These are phyloP conservation scores for Distichodus sexfasciatus DNA, from an alignment of 2,797 vertebrate genomes.

Conservation along the genomic window DNA sequence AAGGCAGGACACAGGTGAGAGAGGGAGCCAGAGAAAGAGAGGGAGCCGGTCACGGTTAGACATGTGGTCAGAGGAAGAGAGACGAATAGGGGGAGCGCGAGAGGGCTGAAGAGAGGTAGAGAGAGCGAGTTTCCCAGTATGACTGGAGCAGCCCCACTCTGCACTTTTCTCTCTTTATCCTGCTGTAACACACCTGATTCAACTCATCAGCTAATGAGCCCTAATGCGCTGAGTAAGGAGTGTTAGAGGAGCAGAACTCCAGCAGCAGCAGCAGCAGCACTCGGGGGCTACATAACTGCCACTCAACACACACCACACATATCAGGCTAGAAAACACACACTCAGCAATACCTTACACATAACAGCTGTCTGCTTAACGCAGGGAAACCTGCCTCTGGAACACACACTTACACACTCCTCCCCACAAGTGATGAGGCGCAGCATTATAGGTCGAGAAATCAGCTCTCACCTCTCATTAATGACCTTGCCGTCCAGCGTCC, in stretches of 20 bases:
- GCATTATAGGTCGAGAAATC: not conserved
- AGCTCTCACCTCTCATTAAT: conserved; percentile 70
- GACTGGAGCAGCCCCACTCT: too few species aligned
- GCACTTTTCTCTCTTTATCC: not conserved
- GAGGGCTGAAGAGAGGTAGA: too few species aligned
- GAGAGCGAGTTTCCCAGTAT: too few species aligned
- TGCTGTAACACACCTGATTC: not conserved
- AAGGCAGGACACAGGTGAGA: too few species aligned
- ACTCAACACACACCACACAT: not conserved
- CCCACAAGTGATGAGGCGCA: too few species aligned
- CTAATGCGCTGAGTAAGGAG: not conserved
- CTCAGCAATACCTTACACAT: not conserved
- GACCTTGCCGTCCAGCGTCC: conserved; percentile 79
- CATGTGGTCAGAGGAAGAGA: too few species aligned
- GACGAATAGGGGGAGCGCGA: too few species aligned
- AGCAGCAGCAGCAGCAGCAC: too few species aligned
- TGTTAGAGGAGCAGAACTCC: too few species aligned
- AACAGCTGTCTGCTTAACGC: not conserved
- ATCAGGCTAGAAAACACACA: not conserved
- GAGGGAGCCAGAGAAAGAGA: too few species aligned
- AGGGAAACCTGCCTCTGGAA: not conserved
- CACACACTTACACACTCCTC: too few species aligned
- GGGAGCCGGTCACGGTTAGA: too few species aligned
- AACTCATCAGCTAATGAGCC: not conserved
- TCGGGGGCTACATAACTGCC: not conserved